Percentiles rank a stretch among this genome's conserved stretches.
Evolutionary conservation across 2,113 vertebrate species (phyloP).

Genomic region (human (Homo sapiens)): DNA sequence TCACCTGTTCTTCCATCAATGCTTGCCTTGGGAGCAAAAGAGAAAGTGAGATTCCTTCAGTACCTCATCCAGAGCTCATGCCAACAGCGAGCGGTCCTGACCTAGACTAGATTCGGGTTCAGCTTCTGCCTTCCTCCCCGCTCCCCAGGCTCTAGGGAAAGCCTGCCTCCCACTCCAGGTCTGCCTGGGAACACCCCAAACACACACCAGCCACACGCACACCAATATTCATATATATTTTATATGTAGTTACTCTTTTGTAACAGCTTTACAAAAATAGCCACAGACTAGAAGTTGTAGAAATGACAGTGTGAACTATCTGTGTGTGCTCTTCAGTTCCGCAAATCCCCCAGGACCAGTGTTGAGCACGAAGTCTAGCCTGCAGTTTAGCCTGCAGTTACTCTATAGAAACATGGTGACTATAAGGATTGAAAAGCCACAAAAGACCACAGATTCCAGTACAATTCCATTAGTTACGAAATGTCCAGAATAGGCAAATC

Average conservation of each 20-base stretch:
- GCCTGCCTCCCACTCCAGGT: not conserved
- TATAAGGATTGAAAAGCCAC: not conserved
- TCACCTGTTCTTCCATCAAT: constrained; percentile 37
- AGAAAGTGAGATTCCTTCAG: not conserved
- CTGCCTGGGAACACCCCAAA: not conserved
- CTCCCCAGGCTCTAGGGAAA: not conserved
- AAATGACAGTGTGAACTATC: not conserved
- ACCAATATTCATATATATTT: not conserved
- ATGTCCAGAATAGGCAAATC: not conserved
- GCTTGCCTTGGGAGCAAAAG: constrained; percentile 53
- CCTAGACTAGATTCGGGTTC: not conserved
- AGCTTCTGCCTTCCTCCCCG: not conserved
- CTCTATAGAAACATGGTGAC: not conserved
- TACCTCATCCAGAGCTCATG: not conserved
- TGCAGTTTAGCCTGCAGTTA: not conserved
- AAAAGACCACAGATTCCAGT: not conserved
- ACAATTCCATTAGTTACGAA: not conserved
- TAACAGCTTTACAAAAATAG: not conserved
- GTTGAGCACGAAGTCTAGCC: not conserved
- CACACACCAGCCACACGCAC: not conserved
- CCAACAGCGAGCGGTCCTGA: not conserved
- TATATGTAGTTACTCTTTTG: not conserved
- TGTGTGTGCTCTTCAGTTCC: not conserved
- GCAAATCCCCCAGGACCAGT: not conserved
- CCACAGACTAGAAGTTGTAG: not conserved